Percentiles rank a stretch among this genome's conserved stretches.
Conservation (phyloP, 2,888 invertebrate species). For the Nomada hirtipes region DNA sequence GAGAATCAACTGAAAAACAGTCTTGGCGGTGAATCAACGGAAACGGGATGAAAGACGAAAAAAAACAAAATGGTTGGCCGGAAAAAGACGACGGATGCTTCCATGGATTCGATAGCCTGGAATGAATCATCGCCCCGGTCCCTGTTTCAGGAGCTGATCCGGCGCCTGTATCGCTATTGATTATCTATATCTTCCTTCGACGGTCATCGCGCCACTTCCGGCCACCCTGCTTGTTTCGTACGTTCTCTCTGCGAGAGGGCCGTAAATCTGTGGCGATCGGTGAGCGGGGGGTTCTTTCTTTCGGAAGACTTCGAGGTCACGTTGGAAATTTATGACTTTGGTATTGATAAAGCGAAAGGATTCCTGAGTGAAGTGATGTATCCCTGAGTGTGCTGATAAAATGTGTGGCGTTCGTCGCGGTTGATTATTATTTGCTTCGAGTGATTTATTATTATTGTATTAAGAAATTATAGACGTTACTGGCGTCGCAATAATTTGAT, state of each 20-base stretch:
- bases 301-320: neutral
- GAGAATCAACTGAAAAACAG: slow-evolving; percentile 62
- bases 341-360: neutral
- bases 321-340: neutral
- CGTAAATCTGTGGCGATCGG: slow-evolving; percentile 23
- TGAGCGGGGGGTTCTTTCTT: neutral
- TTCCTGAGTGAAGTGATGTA: neutral
- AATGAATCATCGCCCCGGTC: slow-evolving; percentile 60
- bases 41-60: neutral
- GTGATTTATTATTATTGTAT: too few species aligned
- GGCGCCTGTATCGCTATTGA: slow-evolving; percentile 40
- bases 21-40: slow-evolving; percentile 11
- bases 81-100: slow-evolving; percentile 24
- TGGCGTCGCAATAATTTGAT: too few species aligned
- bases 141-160: slow-evolving; percentile 22
- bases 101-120: slow-evolving; percentile 66
- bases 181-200: slow-evolving; percentile 39
- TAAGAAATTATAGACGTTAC: too few species aligned
- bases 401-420: too few species aligned
- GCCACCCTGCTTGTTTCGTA: neutral
- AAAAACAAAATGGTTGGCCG: neutral
- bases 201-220: slow-evolving; percentile 21
- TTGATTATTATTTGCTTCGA: too few species aligned
- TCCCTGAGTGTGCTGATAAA: too few species aligned
- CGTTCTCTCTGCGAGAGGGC: neutral